A percentile compares a stretch with the other conserved stretches of the same genome.
Evolutionary conservation across 2,113 vertebrate genomes (phyloP).

Genomic region (Scomber scombrus): DNA sequence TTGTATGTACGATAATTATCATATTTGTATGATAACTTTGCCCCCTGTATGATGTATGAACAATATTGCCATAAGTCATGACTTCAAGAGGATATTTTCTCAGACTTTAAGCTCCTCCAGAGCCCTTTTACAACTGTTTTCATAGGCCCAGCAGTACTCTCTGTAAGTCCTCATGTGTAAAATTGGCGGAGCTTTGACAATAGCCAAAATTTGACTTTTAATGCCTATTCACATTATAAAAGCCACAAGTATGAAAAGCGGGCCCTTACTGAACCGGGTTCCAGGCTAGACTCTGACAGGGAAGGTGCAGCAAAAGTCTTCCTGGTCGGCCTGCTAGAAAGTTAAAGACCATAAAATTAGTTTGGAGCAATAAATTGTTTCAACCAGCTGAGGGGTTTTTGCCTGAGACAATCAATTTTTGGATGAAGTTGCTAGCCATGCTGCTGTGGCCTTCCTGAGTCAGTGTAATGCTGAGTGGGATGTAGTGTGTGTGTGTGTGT

Average conservation of each 20-base stretch:
- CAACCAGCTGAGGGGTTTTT: constrained; percentile 41
- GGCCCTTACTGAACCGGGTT: neutral
- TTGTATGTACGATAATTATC: no score
- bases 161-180: neutral
- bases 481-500: constrained; percentile 32
- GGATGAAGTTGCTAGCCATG: constrained; percentile 57
- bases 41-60: no score
- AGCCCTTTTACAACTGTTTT: neutral
- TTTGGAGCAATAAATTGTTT: constrained; percentile 58
- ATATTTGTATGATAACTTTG: no score
- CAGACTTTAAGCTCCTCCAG: no score
- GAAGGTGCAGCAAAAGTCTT: constrained; percentile 1
- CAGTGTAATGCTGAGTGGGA: constrained; percentile 61
- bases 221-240: neutral
- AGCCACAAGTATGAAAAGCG: neutral
- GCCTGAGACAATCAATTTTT: constrained; percentile 58
- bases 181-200: neutral
- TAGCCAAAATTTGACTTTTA: neutral
- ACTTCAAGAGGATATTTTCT: no score
- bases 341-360: constrained; percentile 54
- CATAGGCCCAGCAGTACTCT: neutral
- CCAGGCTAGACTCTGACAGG: neutral
- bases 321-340: constrained; percentile 29
- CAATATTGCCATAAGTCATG: no score
- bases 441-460: constrained; percentile 64